Evolutionary conservation across 2,888 invertebrate species (phyloP).

Genomic region (Hedya salicella): DNA sequence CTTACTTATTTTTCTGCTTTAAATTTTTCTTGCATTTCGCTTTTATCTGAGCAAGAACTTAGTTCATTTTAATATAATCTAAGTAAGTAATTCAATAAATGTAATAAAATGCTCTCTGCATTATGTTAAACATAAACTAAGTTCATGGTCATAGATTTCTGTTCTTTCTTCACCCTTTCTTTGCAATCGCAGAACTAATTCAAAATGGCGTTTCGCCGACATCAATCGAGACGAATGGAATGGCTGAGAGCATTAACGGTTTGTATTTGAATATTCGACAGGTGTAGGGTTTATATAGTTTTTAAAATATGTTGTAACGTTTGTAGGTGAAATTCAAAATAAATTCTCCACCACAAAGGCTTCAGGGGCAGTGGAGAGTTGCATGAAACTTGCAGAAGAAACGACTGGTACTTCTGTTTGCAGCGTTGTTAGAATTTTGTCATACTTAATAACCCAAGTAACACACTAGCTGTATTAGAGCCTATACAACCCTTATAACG

Average conservation of each 20-base stretch:
- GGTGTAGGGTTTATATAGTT: conserved; percentile 29
- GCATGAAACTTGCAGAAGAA: conserved; percentile 51
- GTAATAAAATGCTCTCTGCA: too few relatives aligned
- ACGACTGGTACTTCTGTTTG: conserved; percentile 55
- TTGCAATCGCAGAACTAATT: conserved; percentile 50
- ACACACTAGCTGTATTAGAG: too few relatives aligned
- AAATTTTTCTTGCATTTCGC: conserved; percentile 32
- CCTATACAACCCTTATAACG: too few relatives aligned
- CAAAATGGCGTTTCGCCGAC: conserved; percentile 44
- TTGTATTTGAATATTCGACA: conserved; percentile 49
- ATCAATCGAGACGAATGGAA: conserved; percentile 44
- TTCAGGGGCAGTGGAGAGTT: conserved; percentile 47
- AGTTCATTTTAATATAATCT: conserved; percentile 1
- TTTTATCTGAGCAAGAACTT: background rate
- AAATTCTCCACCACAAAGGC: conserved; percentile 52
- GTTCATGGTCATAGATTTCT: conserved; percentile 29
- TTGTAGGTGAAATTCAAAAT: conserved; percentile 57
- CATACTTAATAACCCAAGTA: background rate
- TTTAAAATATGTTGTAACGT: conserved; percentile 42
- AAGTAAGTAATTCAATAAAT: too few relatives aligned
- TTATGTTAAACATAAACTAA: background rate
- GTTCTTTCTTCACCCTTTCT: conserved; percentile 43
- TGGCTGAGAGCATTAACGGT: conserved; percentile 42
- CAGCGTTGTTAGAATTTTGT: background rate
- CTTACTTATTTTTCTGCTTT: conserved; percentile 7